phyloP scores from a whole-genome alignment of 35 echinoderm and acorn worm genomes.

The Ophioderma brevispina region DNA sequence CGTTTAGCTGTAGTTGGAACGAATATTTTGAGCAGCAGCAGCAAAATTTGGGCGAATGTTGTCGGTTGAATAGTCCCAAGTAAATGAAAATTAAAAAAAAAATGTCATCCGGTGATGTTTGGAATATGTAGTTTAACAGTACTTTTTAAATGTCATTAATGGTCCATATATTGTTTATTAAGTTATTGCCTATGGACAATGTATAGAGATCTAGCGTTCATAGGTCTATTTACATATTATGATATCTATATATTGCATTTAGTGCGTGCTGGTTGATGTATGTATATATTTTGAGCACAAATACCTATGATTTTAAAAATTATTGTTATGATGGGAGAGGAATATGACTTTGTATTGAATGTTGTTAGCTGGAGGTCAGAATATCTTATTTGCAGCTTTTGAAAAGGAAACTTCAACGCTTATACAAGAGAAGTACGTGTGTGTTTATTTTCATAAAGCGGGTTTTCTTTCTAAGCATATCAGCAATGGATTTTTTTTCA shows the following conservation, averaged over 20 bases:
- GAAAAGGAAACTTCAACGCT: no score
- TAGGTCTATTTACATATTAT: background rate
- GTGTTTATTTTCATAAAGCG: no score
- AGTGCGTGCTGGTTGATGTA: background rate
- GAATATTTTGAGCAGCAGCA: background rate
- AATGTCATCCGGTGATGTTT: background rate
- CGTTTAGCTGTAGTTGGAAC: background rate
- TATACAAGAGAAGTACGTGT: no score
- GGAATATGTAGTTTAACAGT: background rate
- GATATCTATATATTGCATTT: background rate
- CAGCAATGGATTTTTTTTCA: no score
- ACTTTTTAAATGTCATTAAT: background rate
- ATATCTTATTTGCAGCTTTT: background rate
- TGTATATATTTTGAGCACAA: slow-evolving; percentile 4
- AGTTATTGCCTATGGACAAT: background rate
- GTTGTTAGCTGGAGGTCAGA: no score
- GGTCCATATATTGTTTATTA: background rate
- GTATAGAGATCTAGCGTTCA: background rate
- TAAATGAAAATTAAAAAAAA: background rate
- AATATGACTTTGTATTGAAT: background rate
- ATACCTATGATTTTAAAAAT: background rate
- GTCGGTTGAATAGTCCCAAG: background rate
- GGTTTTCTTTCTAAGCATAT: no score
- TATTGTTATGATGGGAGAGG: background rate
- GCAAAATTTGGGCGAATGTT: background rate